phyloP scores from a whole-genome alignment of 2,888 invertebrate species.

The Dryobota labecula region DNA sequence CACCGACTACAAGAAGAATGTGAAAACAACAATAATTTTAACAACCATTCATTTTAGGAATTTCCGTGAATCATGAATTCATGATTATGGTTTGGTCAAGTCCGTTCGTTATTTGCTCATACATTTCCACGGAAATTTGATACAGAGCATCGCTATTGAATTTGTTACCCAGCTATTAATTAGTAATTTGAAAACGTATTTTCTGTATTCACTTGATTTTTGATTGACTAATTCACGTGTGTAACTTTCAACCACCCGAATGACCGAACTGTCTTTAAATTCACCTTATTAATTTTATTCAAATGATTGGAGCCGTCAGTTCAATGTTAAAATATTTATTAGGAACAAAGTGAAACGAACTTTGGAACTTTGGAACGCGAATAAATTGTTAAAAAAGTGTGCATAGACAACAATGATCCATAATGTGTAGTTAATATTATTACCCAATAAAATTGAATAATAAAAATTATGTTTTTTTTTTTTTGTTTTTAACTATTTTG shows the following conservation, averaged over 20 bases:
- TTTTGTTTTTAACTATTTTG: too few species aligned
- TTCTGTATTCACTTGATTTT: constrained; percentile 1
- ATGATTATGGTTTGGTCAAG: background rate
- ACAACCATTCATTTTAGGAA: constrained; percentile 21
- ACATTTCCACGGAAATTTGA: constrained; percentile 2
- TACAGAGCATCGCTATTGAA: background rate
- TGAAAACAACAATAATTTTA: constrained; percentile 10
- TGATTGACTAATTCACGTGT: constrained; percentile 1
- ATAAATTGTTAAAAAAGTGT: too few species aligned
- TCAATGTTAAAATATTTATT: constrained; percentile 8
- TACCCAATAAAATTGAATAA: too few species aligned
- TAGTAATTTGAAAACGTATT: background rate
- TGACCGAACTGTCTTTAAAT: constrained; percentile 16
- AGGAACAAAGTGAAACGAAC: constrained; percentile 4
- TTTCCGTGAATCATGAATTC: background rate
- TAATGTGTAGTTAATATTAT: too few species aligned
- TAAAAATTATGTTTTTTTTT: too few species aligned
- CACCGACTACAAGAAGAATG: background rate
- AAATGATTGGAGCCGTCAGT: constrained; percentile 1
- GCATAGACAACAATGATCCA: too few species aligned
- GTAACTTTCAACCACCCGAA: constrained; percentile 11
- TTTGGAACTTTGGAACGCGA: constrained; percentile 6
- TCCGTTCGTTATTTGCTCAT: background rate
- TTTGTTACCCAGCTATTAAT: constrained; percentile 1
- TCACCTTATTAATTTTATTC: constrained; percentile 27